phyloP scores from a whole-genome alignment of 2,113 vertebrate species.

The Cichladusa arquata region DNA sequence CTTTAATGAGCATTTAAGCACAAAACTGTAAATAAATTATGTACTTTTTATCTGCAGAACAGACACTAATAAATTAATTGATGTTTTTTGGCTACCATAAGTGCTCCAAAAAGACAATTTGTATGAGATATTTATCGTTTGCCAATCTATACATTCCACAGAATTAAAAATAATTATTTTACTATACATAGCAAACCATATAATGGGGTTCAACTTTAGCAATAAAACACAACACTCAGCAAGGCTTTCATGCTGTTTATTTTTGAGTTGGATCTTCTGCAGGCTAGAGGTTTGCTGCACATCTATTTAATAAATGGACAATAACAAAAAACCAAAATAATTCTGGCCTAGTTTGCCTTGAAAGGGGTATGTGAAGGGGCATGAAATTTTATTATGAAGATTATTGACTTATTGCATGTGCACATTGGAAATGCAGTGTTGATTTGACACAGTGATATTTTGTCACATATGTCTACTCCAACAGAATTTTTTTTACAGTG shows the following conservation, averaged over 20 bases:
- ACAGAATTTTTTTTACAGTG: background rate
- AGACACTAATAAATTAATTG: constrained; percentile 18
- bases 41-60: background rate
- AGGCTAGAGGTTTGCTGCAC: background rate
- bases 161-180: background rate
- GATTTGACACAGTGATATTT: background rate
- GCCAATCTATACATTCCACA: background rate
- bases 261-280: background rate
- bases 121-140: background rate
- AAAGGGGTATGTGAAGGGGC: background rate
- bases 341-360: background rate
- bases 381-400: background rate
- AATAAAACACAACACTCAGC: background rate
- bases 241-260: background rate
- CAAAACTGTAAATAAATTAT: constrained; percentile 17
- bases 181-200: background rate
- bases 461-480: background rate
- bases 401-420: background rate
- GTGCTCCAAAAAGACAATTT: background rate
- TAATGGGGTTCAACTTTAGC: background rate
- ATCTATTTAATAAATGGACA: background rate
- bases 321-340: background rate
- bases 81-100: background rate
- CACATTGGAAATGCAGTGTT: background rate
- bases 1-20: background rate